These are phyloP conservation scores for Ceraclea dissimilis DNA, from an alignment of 2,888 invertebrate genomes.

Conservation along the genomic window DNA sequence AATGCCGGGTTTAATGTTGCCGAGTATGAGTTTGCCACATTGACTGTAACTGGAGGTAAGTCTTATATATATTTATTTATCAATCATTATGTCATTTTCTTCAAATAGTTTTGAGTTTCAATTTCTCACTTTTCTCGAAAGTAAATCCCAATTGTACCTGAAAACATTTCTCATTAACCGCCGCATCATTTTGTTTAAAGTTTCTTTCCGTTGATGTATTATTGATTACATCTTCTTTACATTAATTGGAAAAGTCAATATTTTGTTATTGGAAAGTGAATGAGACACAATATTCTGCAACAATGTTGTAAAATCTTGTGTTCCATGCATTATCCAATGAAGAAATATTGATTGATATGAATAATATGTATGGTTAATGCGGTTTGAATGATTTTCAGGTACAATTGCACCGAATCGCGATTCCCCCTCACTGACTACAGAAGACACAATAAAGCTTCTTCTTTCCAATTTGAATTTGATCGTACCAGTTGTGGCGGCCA, in stretches of 20 bases:
- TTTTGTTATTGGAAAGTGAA: not conserved
- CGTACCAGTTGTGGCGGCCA: slow-evolving; percentile 86
- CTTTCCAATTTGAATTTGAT: slow-evolving; percentile 88
- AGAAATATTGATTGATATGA: not conserved
- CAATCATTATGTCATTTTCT: too few species aligned
- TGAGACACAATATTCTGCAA: not conserved
- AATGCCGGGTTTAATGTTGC: slow-evolving; percentile 94
- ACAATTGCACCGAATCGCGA: slow-evolving; percentile 89
- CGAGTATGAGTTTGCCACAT: slow-evolving; percentile 91
- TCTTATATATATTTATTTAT: not conserved
- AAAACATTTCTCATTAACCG: not conserved
- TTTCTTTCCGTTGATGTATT: too few species aligned
- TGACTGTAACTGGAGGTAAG: slow-evolving; percentile 88
- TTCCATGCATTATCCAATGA: not conserved
- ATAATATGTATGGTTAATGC: slow-evolving; percentile 14
- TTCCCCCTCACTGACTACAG: slow-evolving; percentile 66
- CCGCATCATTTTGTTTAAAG: not conserved
- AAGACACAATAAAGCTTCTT: slow-evolving; percentile 80
- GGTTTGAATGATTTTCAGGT: slow-evolving; percentile 67
- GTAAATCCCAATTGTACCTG: not conserved
- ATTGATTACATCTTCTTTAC: too few species aligned
- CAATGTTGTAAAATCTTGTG: not conserved
- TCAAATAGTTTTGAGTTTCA: too few species aligned
- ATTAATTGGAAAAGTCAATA: too few species aligned
- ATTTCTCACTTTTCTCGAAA: not conserved